Base-by-base conservation (phyloP, 2,113 vertebrate genomes). In the Thinocorus orbignyianus region DNA sequence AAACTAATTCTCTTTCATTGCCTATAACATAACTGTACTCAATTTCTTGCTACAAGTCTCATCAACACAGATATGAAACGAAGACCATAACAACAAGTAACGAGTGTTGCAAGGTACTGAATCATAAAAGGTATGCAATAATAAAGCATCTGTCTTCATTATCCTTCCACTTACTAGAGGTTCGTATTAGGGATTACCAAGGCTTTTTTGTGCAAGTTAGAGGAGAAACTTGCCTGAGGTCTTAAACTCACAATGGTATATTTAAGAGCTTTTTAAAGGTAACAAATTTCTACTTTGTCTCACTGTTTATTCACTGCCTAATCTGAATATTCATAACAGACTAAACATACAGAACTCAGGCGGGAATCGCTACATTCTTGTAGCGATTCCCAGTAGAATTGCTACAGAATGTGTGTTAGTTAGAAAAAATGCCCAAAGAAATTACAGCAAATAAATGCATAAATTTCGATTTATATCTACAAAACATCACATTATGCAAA, bases 321-420 rank as follows among this genome's bases (percentile, higher is more conserved):
- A 93, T 88, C 64, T 96, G 62, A 93, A 97, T 92, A 96, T 80
- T 96, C 52, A 90, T 93, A 87, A 80, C 41, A 94, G 58, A 90
- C 60, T 77, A 97, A 81, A 85, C 46, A 70, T 37, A 81, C 8
- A 81, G 42, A 91, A 95, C 20, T 83, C 85, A 93, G 37, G 26
- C 81, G 80, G 49, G 78, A 92, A 83, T 51, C 60, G 72, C 49
- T 86, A 72, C 33, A 88, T 87, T 72, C 69, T 51, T 82, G 37
- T 22, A 83, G 24, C 14, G 79, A 81, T n/a, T 93, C 78, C 58
- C 54, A 81, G 35, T 1, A 68, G 62, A 76, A 86, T 81, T 66
- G 83, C 64, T 88, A 89, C 33, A 93, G 51, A 91, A 85, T 60
- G 25, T 17, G 20, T n/a, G 54, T 60, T 55, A 65, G 48, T 83